A percentile compares a stretch with the other conserved stretches of the same genome.
phyloP scores from a whole-genome alignment of 2,888 invertebrate species.

The Spodoptera littoralis region DNA sequence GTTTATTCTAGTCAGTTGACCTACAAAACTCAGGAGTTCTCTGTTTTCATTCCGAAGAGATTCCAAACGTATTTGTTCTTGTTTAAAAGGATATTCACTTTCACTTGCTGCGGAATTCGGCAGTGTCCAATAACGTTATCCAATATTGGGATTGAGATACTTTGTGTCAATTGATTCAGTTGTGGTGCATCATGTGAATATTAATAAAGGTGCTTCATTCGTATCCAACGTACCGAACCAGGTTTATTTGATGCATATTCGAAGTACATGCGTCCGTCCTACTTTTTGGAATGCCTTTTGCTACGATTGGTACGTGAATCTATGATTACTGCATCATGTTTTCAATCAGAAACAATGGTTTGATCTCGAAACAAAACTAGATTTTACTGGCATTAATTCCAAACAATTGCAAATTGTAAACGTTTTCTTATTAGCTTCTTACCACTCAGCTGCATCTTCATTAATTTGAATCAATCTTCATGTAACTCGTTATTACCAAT shows the following conservation, averaged over 20 bases:
- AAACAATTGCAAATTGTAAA: no score
- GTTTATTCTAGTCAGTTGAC: constrained; percentile 54
- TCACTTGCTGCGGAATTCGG: constrained; percentile 27
- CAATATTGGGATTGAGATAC: constrained; percentile 5
- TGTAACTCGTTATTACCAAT: constrained; percentile 9
- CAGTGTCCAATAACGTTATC: constrained; percentile 11
- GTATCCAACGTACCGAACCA: not conserved
- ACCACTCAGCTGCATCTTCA: constrained; percentile 5
- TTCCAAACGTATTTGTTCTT: constrained; percentile 42
- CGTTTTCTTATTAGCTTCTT: no score
- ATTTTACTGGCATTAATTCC: not conserved
- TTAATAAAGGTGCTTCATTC: not conserved
- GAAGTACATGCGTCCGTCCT: no score
- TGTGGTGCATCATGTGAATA: constrained; percentile 6
- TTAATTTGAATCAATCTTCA: constrained; percentile 20
- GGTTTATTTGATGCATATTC: no score
- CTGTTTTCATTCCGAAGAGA: constrained; percentile 49
- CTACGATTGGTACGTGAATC: not conserved
- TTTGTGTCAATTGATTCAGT: constrained; percentile 4
- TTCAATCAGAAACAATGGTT: not conserved
- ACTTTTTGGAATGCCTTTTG: no score
- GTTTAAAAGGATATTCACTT: constrained; percentile 36
- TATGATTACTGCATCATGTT: not conserved
- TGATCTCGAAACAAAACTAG: not conserved
- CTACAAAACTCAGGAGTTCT: constrained; percentile 54